Percentiles rank a stretch among this genome's conserved stretches.
phyloP scores from a whole-genome alignment of 2,113 vertebrate genomes.

The Poecile atricapillus region DNA sequence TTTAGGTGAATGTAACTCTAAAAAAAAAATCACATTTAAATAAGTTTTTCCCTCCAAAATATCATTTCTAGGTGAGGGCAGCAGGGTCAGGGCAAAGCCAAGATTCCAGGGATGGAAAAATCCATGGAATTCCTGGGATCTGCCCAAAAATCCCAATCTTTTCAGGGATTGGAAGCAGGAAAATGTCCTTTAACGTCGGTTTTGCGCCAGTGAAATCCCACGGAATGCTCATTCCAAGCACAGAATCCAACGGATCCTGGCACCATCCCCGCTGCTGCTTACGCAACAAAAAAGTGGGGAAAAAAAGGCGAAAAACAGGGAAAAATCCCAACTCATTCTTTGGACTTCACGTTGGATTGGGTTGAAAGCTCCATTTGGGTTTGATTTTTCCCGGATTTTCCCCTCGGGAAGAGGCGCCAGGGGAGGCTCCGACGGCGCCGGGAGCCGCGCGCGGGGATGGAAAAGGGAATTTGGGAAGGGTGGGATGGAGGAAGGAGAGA shows the following conservation, averaged over 20 bases:
- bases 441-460: no score
- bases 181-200: background rate
- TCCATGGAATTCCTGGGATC: background rate
- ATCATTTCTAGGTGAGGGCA: fast-evolving
- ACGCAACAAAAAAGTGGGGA: fast-evolving
- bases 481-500: background rate
- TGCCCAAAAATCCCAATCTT: fast-evolving
- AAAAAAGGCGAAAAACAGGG: background rate
- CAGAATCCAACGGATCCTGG: background rate
- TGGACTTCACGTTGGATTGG: background rate
- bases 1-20: no score
- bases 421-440: background rate
- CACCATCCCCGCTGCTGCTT: background rate
- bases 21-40: background rate
- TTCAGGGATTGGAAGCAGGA: background rate
- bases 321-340: background rate
- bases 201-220: background rate
- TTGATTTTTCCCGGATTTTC: fast-evolving
- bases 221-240: fast-evolving
- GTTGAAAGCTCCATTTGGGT: background rate
- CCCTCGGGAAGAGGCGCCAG: background rate
- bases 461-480: background rate
- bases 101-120: background rate
- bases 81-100: no score
- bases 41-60: background rate